phyloP scores from a whole-genome alignment of 2,113 vertebrate species.

The Muntiacus muntjak region DNA sequence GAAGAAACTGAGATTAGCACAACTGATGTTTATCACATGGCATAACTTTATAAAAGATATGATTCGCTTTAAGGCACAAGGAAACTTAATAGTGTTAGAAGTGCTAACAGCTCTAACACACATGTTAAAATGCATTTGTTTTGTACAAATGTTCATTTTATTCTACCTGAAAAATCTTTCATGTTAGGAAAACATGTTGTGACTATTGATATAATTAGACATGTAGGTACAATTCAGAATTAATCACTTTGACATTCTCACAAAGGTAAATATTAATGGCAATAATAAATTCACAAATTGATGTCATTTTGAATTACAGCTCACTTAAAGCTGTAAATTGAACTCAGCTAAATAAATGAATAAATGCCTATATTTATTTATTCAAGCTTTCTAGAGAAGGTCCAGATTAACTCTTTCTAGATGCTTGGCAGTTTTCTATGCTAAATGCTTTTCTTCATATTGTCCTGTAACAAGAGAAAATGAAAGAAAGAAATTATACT shows the following conservation, averaged over 20 bases:
- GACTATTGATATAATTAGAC: slow-evolving; percentile 12
- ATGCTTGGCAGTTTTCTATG: not conserved
- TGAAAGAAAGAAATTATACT: not conserved
- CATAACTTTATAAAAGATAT: not conserved
- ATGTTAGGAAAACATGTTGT: not conserved
- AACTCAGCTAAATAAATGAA: slow-evolving; percentile 32
- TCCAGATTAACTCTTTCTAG: slow-evolving; percentile 7
- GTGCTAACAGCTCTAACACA: not conserved
- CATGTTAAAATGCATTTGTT: not conserved
- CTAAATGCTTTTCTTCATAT: not conserved
- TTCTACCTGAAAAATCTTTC: not conserved
- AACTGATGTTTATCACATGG: not conserved
- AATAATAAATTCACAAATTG: slow-evolving; percentile 5
- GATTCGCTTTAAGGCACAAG: not conserved
- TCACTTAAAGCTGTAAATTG: not conserved
- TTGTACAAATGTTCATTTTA: slow-evolving; percentile 9
- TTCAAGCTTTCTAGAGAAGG: not conserved
- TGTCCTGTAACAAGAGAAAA: not conserved
- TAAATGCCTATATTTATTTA: slow-evolving; percentile 24
- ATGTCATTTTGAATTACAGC: not conserved
- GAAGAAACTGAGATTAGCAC: not conserved
- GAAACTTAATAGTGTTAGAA: not conserved
- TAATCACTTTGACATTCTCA: not conserved
- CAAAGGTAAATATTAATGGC: not conserved
- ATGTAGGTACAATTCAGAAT: not conserved